phyloP scores from a whole-genome alignment of 2,888 invertebrate genomes.

The Heliothis peltigera region DNA sequence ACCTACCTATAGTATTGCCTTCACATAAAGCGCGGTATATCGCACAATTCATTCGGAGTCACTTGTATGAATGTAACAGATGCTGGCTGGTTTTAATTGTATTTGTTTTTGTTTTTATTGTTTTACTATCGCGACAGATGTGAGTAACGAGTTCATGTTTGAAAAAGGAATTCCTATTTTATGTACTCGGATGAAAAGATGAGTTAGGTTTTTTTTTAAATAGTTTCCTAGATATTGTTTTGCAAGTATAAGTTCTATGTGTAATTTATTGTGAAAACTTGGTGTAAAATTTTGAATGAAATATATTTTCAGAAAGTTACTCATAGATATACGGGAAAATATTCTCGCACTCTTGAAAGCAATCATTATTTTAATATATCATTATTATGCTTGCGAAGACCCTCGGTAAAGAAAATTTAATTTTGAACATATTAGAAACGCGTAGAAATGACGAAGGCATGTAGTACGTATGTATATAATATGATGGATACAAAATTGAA shows the following conservation, averaged over 20 bases:
- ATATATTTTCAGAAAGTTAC: constrained; percentile 8
- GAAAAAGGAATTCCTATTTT: not conserved
- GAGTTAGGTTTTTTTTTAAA: no score
- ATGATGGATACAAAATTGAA: no score
- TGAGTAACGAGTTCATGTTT: constrained; percentile 5
- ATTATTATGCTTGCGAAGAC: constrained; percentile 9
- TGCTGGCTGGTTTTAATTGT: constrained; percentile 33
- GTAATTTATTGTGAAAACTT: constrained; percentile 7
- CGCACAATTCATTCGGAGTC: constrained; percentile 33
- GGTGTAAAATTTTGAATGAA: constrained; percentile 30
- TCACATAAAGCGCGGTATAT: constrained; percentile 26
- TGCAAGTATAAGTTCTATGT: not conserved
- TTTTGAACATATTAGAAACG: not conserved
- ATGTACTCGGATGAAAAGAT: not conserved
- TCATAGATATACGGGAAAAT: constrained; percentile 21
- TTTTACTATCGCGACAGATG: constrained; percentile 26
- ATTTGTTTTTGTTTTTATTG: constrained; percentile 26
- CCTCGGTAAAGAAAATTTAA: constrained; percentile 2
- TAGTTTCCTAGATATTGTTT: not conserved
- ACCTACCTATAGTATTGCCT: no score
- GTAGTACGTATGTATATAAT: no score
- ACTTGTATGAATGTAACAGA: constrained; percentile 43
- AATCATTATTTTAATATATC: constrained; percentile 28
- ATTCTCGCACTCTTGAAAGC: constrained; percentile 22
- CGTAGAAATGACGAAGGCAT: constrained; percentile 2